Evolutionary conservation across 2,113 vertebrate species (phyloP), one percentile per base, ranked within the genome.

Genomic region (Acrocephalus kingi): DNA sequence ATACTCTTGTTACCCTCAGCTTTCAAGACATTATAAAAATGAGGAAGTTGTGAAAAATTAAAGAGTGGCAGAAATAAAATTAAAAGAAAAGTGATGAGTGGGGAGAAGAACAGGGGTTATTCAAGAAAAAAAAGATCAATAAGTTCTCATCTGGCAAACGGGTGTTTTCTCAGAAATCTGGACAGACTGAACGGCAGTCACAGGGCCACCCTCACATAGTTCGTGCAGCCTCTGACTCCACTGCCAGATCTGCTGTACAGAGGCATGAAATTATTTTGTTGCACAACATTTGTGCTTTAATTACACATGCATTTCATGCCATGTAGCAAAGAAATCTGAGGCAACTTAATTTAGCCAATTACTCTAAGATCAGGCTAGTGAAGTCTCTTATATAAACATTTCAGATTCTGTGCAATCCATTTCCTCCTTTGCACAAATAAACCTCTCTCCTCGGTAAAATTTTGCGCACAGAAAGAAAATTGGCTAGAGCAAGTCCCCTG

Each of bases 21-120:
- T 96, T 95, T 95, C 93, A 91, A 90, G 75, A 93, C 35, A 18
- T 85, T 72, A 71, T 67, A 67, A 90, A 96, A 90, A 86, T 37
- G 63, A 88, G 75, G 39, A 93, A 77, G 72, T 79, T 83, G 63
- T 76, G 62, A 37, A 89, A 66, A 96, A 82, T 77, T 90, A 91
- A 16, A 69, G 46, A 63, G 48, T 2, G 4, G 25, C 37, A 72
- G 69, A 85, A 85, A 39, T 39, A 58, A 93, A 89, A 84, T 23
- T 3, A 35, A 51, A 92, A 75, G 37, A 51, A 64, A 87, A 55
- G 73, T 61, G 43, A 81, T 4, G 21, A 90, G 27, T 77, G 51
- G 21, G 27, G 39, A 87, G 76, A 81, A 84, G 46, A 93, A 51
- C 8, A n/a, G 13, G 4, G 4, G 7, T 62, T 66, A 51, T 51